These are phyloP conservation scores for Leptinotarsa peninsularis DNA, from an alignment of 2,888 invertebrate genomes.

Conservation along the genomic window DNA sequence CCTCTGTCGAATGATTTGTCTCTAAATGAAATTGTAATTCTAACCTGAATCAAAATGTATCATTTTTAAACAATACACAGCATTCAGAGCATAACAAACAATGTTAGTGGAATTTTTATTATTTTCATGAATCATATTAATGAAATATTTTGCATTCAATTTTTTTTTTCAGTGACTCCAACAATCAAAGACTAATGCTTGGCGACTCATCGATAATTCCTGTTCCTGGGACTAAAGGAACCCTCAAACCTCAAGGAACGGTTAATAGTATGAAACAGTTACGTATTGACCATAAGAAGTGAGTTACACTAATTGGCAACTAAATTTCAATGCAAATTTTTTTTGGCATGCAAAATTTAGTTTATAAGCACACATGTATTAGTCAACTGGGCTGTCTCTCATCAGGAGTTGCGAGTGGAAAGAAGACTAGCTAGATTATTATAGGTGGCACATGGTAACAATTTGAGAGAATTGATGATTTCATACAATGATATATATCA, in stretches of 20 bases:
- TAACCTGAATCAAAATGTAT: no score
- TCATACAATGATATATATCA: no score
- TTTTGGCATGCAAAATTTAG: constrained; percentile 45
- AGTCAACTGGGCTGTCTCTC: background rate
- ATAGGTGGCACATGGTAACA: background rate
- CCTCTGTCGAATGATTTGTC: no score
- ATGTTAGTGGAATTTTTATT: no score
- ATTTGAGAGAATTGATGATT: no score
- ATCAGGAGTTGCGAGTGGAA: no score
- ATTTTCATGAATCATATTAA: background rate
- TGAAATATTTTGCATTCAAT: constrained; percentile 1
- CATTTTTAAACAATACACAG: no score
- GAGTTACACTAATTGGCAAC: constrained; percentile 60
- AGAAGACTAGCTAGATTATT: background rate
- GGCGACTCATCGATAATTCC: constrained; percentile 95
- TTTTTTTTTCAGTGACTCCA: constrained; percentile 80
- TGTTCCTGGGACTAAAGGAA: constrained; percentile 81
- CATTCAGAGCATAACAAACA: no score
- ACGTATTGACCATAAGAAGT: constrained; percentile 91
- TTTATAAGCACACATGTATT: background rate
- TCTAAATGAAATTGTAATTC: no score
- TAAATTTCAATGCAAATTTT: constrained; percentile 30
- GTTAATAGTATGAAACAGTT: constrained; percentile 84
- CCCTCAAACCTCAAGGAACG: constrained; percentile 87
- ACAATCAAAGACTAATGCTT: constrained; percentile 90